Conservation (phyloP, 1,140 invertebrate species). For the Drosophila santomea region DNA sequence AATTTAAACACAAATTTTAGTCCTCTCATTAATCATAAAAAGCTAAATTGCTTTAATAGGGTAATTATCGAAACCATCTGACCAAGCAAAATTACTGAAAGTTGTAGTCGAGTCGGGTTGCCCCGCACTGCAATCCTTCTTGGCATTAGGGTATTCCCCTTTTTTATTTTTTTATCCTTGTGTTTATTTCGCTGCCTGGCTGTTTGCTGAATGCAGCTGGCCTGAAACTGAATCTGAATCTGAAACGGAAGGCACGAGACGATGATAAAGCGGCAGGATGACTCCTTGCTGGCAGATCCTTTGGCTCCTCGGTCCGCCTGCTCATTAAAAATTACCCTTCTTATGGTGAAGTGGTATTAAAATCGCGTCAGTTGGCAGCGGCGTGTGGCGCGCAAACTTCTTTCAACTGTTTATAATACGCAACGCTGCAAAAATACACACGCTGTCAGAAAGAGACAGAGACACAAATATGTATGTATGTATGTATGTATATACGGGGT, state of each 20-base stretch:
- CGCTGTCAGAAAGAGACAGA: slow-evolving; percentile 12
- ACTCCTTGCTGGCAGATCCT: slow-evolving; percentile 43
- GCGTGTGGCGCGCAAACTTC: slow-evolving; percentile 48
- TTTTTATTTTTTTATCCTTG: slow-evolving; percentile 15
- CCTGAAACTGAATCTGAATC: slow-evolving; percentile 43
- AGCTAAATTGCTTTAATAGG: not conserved
- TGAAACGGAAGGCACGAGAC: slow-evolving; percentile 59
- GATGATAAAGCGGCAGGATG: slow-evolving; percentile 53
- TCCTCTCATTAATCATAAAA: too few species aligned
- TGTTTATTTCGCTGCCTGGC: slow-evolving; percentile 21
- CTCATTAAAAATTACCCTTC: slow-evolving; percentile 82
- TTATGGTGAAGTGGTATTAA: slow-evolving; percentile 75
- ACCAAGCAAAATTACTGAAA: not conserved
- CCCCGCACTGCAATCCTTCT: not conserved
- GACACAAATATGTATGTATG: slow-evolving; percentile 2
- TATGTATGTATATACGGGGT: not conserved
- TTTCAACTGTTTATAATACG: slow-evolving; percentile 80
- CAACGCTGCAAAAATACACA: slow-evolving; percentile 64
- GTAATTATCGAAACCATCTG: not conserved
- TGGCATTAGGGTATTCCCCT: slow-evolving; percentile 3
- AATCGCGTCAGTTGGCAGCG: slow-evolving; percentile 60
- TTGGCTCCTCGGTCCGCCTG: slow-evolving; percentile 9
- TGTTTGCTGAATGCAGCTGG: slow-evolving; percentile 56
- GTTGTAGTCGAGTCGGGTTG: not conserved
- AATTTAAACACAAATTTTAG: too few species aligned